A percentile compares a stretch with the other conserved stretches of the same genome.
Evolutionary conservation across 2,888 invertebrate genomes (phyloP).

Genomic region (Dryobotodes eremita): DNA sequence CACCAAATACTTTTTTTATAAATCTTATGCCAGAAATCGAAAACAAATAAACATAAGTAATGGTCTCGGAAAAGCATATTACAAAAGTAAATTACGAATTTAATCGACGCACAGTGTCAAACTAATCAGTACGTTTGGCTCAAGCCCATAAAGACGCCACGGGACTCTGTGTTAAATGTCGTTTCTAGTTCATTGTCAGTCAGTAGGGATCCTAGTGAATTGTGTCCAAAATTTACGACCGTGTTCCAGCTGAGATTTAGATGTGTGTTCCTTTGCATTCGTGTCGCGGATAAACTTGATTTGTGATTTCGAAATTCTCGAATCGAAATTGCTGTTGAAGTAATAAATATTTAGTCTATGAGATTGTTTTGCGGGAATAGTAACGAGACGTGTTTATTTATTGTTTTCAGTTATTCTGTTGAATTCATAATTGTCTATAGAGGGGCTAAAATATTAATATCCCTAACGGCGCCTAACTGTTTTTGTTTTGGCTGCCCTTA

Average conservation of each 20-base stretch:
- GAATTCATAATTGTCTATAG: constrained; percentile 39
- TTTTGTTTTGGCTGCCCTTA: neutral
- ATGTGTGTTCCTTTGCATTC: constrained; percentile 66
- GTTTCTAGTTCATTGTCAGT: constrained; percentile 65
- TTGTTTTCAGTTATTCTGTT: constrained; percentile 32
- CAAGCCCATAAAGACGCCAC: constrained; percentile 48
- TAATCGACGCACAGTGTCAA: constrained; percentile 35
- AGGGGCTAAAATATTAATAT: neutral
- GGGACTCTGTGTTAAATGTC: constrained; percentile 47
- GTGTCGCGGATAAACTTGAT: constrained; percentile 64
- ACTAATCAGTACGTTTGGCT: constrained; percentile 54
- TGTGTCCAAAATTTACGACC: constrained; percentile 63
- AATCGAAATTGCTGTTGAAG: constrained; percentile 43
- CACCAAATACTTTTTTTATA: no score
- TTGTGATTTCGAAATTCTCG: constrained; percentile 60
- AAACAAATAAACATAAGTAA: neutral
- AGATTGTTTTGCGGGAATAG: constrained; percentile 46
- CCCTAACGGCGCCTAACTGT: neutral
- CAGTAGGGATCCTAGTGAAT: constrained; percentile 61
- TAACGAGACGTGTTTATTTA: constrained; percentile 57
- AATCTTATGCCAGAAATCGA: neutral
- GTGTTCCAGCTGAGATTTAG: constrained; percentile 66
- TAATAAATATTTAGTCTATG: constrained; percentile 34
- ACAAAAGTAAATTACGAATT: constrained; percentile 29
- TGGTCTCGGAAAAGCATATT: constrained; percentile 2